Evolutionary conservation across 2,888 invertebrate species (phyloP).

Genomic region (Sepioteuthis lessoniana): DNA sequence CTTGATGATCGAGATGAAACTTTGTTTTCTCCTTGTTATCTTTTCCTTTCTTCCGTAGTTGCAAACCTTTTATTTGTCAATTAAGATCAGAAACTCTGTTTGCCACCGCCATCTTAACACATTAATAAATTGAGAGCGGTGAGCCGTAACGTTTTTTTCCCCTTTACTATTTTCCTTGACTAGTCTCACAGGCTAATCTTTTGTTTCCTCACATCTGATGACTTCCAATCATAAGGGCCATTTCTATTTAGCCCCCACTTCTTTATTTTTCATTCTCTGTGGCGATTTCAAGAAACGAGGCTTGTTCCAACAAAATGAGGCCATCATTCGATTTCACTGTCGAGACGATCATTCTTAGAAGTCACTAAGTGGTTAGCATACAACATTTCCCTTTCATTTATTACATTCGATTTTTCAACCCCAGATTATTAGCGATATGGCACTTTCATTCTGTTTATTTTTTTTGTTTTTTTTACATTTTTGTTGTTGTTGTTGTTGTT

Average conservation of each 20-base stretch:
- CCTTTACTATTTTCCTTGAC: background rate
- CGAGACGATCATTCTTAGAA: too few species aligned
- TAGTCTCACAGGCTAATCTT: background rate
- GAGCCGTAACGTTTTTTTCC: background rate
- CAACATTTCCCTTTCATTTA: too few species aligned
- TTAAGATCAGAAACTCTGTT: background rate
- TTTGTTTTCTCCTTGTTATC: background rate
- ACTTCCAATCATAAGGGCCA: background rate
- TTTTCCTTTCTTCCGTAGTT: background rate
- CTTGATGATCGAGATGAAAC: background rate
- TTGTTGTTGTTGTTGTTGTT: too few species aligned
- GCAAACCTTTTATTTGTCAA: background rate
- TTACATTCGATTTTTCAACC: too few species aligned
- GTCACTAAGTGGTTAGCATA: too few species aligned
- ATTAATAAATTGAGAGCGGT: background rate
- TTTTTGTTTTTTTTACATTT: too few species aligned
- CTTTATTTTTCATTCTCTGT: background rate
- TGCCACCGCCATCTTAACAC: slow-evolving; percentile 7
- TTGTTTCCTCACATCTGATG: background rate
- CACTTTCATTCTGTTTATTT: too few species aligned
- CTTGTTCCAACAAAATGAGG: too few species aligned
- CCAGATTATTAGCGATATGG: too few species aligned
- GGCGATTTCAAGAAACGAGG: background rate
- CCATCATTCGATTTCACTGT: too few species aligned
- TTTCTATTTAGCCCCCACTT: background rate